A percentile compares a stretch with the other conserved stretches of the same genome.
phyloP scores from a whole-genome alignment of 2,888 invertebrate species.

The Rhabditoides inermis region DNA sequence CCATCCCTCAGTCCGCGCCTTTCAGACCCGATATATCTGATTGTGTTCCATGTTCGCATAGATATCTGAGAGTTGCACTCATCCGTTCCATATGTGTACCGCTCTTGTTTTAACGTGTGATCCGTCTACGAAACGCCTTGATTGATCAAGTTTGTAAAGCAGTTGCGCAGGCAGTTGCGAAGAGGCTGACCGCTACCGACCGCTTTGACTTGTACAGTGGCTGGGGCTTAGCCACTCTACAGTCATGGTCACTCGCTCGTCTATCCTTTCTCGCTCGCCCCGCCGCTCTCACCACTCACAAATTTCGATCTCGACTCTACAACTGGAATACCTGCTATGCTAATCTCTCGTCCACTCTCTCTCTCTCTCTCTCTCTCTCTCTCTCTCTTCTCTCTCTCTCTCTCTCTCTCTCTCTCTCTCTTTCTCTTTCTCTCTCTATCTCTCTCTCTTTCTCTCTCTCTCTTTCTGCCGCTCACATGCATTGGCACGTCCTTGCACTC shows the following conservation, averaged over 20 bases:
- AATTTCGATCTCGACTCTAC: neutral
- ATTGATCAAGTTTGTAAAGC: too few species aligned
- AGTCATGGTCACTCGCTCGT: neutral
- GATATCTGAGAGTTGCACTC: too few species aligned
- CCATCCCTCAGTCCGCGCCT: neutral
- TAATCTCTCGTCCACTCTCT: neutral
- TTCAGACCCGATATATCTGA: neutral
- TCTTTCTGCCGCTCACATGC: neutral
- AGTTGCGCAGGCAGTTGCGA: too few species aligned
- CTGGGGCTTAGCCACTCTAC: neutral
- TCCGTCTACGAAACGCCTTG: too few species aligned
- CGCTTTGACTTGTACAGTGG: too few species aligned
- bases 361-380: neutral
- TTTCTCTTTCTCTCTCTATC: neutral
- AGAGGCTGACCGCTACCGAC: too few species aligned
- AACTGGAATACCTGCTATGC: neutral
- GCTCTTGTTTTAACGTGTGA: too few species aligned
- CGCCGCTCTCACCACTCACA: neutral
- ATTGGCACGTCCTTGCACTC: neutral
- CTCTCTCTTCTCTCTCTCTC: neutral
- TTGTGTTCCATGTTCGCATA: neutral
- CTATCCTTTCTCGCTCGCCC: neutral
- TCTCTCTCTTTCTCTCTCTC: conserved; percentile 1
- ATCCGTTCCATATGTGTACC: too few species aligned
- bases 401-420: neutral